These are phyloP conservation scores for Melanocharis versteri DNA, from an alignment of 2,113 vertebrate genomes.

Conservation along the genomic window DNA sequence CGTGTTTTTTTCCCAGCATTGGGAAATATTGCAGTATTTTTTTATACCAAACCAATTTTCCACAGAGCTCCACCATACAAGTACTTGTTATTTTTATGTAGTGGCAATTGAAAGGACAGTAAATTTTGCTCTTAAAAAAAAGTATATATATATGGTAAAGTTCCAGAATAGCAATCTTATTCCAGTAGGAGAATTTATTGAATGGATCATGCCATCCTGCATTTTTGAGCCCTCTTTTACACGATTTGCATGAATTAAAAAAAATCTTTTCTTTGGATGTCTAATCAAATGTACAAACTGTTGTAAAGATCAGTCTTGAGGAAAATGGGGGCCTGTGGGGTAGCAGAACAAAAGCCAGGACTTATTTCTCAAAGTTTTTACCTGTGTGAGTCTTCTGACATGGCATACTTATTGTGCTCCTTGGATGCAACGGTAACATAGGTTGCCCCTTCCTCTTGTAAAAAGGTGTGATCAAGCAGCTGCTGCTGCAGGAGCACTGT, in stretches of 20 bases:
- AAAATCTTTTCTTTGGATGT: background rate
- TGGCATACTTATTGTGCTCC: background rate
- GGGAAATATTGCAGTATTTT: background rate
- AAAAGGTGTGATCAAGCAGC: background rate
- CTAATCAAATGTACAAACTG: background rate
- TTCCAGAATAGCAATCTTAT: background rate
- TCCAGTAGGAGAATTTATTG: background rate
- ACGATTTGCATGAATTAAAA: background rate
- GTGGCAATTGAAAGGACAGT: background rate
- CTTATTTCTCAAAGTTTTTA: background rate
- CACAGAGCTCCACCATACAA: background rate
- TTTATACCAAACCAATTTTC: background rate
- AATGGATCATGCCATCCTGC: background rate
- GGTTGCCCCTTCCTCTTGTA: background rate
- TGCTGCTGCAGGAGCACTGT: background rate
- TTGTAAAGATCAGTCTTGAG: background rate
- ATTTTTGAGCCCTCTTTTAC: background rate
- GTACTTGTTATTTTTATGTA: background rate
- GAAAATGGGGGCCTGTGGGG: background rate
- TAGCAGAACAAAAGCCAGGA: background rate
- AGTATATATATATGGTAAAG: background rate
- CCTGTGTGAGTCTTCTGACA: background rate
- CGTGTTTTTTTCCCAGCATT: background rate
- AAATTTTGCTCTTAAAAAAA: background rate
- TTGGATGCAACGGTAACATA: background rate